phyloP scores from a whole-genome alignment of 35 echinoderm and acorn worm species.

The Ophioderma brevispina region DNA sequence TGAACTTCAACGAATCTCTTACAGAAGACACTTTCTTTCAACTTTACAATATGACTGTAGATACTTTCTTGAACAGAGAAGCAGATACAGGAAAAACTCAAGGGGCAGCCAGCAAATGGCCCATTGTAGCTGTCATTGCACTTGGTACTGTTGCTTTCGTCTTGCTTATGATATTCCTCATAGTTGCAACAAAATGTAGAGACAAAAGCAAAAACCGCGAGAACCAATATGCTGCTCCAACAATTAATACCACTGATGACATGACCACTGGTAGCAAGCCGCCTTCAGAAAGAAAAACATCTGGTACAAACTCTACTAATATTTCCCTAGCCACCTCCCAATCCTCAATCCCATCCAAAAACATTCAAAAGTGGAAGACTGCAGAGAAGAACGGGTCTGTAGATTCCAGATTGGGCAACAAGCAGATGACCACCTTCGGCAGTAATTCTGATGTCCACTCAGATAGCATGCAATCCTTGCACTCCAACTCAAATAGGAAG shows the following conservation, averaged over 20 bases:
- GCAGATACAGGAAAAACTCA: neutral
- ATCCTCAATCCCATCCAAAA: slow-evolving; percentile 85
- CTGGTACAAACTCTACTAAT: slow-evolving; percentile 58
- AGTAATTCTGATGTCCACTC: slow-evolving; percentile 86
- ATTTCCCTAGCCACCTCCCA: slow-evolving; percentile 53
- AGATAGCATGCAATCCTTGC: slow-evolving; percentile 56
- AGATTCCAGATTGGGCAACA: slow-evolving; percentile 79
- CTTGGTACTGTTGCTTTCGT: slow-evolving; percentile 72
- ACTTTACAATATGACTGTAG: slow-evolving; percentile 72
- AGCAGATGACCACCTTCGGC: slow-evolving; percentile 86
- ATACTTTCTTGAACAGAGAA: slow-evolving; percentile 32
- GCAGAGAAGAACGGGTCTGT: slow-evolving; percentile 34
- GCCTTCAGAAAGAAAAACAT: slow-evolving; percentile 26
- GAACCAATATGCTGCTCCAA: slow-evolving; percentile 11
- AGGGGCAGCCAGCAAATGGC: slow-evolving; percentile 55
- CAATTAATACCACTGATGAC: neutral
- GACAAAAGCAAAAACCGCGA: slow-evolving; percentile 19
- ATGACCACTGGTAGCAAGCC: slow-evolving; percentile 4
- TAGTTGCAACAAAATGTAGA: slow-evolving; percentile 77
- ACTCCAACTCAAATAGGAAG: slow-evolving; percentile 41
- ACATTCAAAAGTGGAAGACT: slow-evolving; percentile 89
- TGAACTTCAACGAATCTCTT: slow-evolving; percentile 73
- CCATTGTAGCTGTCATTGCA: slow-evolving; percentile 76
- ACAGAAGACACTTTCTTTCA: slow-evolving; percentile 56
- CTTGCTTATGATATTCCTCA: slow-evolving; percentile 75